Conservation (phyloP, 2,797 vertebrate species). For the Scyliorhinus canicula region DNA sequence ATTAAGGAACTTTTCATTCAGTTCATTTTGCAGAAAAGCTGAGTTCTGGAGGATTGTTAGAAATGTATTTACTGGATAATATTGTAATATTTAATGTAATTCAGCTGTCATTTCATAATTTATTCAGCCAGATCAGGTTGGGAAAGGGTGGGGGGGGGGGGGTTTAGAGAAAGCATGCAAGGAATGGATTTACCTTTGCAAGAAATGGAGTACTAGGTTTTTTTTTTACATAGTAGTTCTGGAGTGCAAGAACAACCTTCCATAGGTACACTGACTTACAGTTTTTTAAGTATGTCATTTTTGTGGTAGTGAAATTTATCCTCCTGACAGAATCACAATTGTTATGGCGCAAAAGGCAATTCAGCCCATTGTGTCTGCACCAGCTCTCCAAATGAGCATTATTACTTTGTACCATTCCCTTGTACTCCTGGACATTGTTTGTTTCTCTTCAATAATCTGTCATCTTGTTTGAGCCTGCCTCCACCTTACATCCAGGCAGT, state of each 20-base stretch:
- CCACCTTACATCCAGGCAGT: too few species aligned
- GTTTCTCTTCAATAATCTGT: too few species aligned
- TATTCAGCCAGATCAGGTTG: neutral
- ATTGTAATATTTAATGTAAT: neutral
- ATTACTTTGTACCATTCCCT: too few species aligned
- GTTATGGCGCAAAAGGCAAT: too few species aligned
- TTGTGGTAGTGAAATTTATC: neutral
- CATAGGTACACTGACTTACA: neutral
- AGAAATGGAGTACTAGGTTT: neutral
- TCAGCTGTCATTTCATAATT: neutral
- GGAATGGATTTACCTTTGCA: neutral
- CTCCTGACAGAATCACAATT: neutral
- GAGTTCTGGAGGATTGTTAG: neutral
- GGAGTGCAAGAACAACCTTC: neutral
- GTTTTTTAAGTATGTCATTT: neutral
- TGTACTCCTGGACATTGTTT: too few species aligned
- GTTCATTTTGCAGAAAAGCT: constrained; percentile 57
- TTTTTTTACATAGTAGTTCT: neutral
- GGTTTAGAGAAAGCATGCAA: too few species aligned
- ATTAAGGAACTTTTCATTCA: constrained; percentile 70
- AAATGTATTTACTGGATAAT: neutral
- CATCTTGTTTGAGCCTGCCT: too few species aligned
- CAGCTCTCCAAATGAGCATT: too few species aligned
- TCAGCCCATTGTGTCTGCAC: too few species aligned
- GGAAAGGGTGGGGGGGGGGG: neutral